Evolutionary conservation across 2,113 vertebrate genomes (phyloP).

Genomic region (Crotalus tigris): DNA sequence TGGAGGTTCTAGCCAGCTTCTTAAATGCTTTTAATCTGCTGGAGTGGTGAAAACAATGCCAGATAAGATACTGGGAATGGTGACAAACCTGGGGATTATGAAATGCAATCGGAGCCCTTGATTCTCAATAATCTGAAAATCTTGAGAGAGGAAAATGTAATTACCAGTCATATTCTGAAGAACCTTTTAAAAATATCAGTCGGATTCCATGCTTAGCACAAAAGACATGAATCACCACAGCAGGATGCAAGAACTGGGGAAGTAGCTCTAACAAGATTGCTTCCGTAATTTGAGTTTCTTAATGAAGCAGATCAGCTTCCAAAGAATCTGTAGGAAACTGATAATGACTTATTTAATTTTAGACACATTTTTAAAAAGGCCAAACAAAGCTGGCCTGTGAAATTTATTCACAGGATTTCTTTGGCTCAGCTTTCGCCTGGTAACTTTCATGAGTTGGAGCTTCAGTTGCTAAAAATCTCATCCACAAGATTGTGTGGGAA

Average conservation of each 20-base stretch:
- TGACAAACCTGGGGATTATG: constrained; percentile 58
- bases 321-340: constrained; percentile 73
- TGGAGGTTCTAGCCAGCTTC: constrained; percentile 34
- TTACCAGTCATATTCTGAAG: constrained; percentile 69
- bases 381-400: constrained; percentile 50
- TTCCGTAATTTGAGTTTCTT: constrained; percentile 68
- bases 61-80: constrained; percentile 62
- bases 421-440: constrained; percentile 48
- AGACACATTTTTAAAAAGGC: constrained; percentile 47
- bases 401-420: constrained; percentile 64
- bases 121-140: constrained; percentile 66
- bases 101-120: constrained; percentile 56
- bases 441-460: neutral
- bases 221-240: constrained; percentile 75
- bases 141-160: constrained; percentile 55
- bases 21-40: constrained; percentile 40
- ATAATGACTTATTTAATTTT: constrained; percentile 69
- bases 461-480: neutral
- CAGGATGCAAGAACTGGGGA: constrained; percentile 58
- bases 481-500: neutral
- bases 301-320: constrained; percentile 58
- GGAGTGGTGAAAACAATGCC: constrained; percentile 46
- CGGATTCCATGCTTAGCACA: constrained; percentile 70
- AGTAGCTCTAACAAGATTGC: constrained; percentile 67
- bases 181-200: constrained; percentile 72